Base-by-base conservation (phyloP, 2,797 vertebrate species). In the Microcaecilia unicolor region DNA sequence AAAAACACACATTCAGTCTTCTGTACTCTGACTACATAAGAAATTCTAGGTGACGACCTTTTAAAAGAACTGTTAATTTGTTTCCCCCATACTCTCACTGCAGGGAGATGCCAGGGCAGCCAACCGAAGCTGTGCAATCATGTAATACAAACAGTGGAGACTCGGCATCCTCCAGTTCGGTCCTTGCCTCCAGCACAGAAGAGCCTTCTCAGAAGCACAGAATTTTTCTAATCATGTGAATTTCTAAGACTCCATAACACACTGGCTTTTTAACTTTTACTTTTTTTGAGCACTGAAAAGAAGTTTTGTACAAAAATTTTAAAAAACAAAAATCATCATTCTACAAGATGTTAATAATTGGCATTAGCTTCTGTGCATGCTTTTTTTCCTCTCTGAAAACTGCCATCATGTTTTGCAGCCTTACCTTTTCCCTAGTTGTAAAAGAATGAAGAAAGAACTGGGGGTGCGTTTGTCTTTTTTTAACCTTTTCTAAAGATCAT, bases 171-270 rank as follows among this genome's bases (percentile, higher is more conserved):
- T 73, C 56, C 35, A 22, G 37, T 44, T 3, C 9, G 39, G 61
- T 55, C 39, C 37, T 48, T 76, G 72, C 74, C 74, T 73, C 65
- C 63, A 67, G 63, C 67, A 48, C 53, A 72, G n/a, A n/a, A n/a
- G 68, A 75, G 54, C 67, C 74, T 77, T 77, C 70, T 70, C 70
- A 74, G 59, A 85, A 83, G 77, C 70, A 80, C 71, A 75, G 52
- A 51, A 3, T 87, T 89, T 89, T 90, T 88, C 11, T 89, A 87
- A 80, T 66, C 61, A 60, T 70, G 69, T 74, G 63, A 78, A 67
- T 65, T 69, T 69, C 58, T 43, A 72, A 74, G 24, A 65, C 78
- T 65, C 8, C 10, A n/a, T n/a, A 72, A 67, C 69, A 32, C 74
- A 63, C 77, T 75, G 58, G 76, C 80, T 78, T 82, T n/a, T n/a